Evolutionary conservation across 2,113 vertebrate genomes (phyloP).

Genomic region (Lepus americanus): DNA sequence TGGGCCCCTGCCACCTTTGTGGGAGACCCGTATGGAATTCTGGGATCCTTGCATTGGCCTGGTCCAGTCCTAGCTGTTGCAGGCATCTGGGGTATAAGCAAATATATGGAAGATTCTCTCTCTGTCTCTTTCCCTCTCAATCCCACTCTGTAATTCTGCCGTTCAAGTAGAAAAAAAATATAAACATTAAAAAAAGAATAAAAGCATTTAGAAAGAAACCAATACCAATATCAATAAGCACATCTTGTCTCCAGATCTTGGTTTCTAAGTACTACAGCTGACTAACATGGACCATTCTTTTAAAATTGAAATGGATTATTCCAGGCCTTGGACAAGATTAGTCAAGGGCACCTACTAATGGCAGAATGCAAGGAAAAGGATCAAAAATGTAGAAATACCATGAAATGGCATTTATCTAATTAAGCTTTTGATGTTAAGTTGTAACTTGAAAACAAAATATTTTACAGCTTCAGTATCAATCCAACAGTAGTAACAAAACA

Average conservation of each 20-base stretch:
- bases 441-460: slow-evolving; percentile 25
- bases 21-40: too few species aligned
- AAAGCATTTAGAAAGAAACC: background rate
- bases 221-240: background rate
- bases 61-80: too few species aligned
- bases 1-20: too few species aligned
- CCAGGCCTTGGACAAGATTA: background rate
- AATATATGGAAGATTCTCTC: too few species aligned
- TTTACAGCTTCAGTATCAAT: background rate
- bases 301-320: background rate
- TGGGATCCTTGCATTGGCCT: too few species aligned
- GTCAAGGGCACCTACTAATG: background rate
- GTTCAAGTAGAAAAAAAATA: too few species aligned
- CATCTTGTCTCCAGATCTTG: background rate
- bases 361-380: background rate
- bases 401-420: background rate
- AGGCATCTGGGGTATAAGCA: too few species aligned
- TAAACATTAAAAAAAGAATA: background rate
- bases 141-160: too few species aligned
- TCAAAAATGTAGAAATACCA: background rate
- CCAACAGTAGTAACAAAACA: slow-evolving; percentile 15
- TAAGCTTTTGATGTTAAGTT: background rate
- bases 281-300: background rate
- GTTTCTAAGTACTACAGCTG: slow-evolving; percentile 12
- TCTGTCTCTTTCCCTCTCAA: too few species aligned